Conservation (phyloP, 2,888 invertebrate genomes). For the Eurois occulta region DNA sequence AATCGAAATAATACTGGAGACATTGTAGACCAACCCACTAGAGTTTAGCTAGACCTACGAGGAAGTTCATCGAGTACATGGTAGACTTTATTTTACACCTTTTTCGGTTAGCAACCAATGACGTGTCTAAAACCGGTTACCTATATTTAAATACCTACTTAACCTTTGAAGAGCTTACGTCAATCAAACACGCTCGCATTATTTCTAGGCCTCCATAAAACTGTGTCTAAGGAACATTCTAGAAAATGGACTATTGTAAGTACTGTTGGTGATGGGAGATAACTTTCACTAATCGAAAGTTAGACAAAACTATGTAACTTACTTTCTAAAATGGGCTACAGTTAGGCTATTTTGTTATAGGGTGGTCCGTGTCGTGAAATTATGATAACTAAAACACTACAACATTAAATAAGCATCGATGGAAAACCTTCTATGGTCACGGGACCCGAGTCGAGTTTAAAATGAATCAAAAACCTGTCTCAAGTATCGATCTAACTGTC, state of each 20-base stretch:
- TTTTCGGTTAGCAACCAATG: not conserved
- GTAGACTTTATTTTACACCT: not conserved
- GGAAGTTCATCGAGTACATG: not conserved
- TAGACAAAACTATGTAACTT: constrained; percentile 35
- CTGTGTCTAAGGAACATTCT: constrained; percentile 28
- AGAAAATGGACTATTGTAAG: constrained; percentile 54
- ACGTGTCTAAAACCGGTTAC: not conserved
- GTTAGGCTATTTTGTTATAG: constrained; percentile 25
- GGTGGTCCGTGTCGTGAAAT: constrained; percentile 9
- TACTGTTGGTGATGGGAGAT: constrained; percentile 52
- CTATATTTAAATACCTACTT: constrained; percentile 10
- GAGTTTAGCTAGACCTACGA: not conserved
- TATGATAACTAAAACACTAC: too few species aligned
- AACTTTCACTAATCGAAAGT: constrained; percentile 61
- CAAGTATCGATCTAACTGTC: not conserved
- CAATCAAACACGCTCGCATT: constrained; percentile 13
- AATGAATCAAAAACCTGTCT: not conserved
- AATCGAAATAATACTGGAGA: not conserved
- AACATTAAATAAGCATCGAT: not conserved
- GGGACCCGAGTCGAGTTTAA: not conserved
- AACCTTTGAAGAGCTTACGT: constrained; percentile 24
- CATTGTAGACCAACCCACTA: not conserved
- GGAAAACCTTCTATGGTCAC: not conserved
- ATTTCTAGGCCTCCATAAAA: constrained; percentile 16
- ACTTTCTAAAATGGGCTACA: constrained; percentile 58